phyloP scores from a whole-genome alignment of 2,797 vertebrate species.

The Hydrolagus colliei region DNA sequence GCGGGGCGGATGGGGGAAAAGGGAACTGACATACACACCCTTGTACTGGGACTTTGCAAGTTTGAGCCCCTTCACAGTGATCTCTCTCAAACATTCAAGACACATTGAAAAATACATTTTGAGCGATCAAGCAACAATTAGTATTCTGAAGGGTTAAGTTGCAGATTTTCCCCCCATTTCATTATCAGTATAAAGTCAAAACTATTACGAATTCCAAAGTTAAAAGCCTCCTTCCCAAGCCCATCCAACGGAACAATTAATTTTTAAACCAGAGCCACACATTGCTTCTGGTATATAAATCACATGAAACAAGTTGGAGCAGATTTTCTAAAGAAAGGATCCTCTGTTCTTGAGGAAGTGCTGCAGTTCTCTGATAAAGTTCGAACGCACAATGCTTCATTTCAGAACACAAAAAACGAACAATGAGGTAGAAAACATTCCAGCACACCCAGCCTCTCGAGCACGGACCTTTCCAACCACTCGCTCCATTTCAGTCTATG shows the following conservation, averaged over 20 bases:
- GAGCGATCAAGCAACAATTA: too few species aligned
- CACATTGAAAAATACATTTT: too few species aligned
- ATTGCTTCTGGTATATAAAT: background rate
- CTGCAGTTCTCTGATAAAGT: constrained; percentile 10
- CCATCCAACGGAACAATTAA: background rate
- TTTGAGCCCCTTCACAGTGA: too few species aligned
- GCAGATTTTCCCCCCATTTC: too few species aligned
- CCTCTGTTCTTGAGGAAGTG: background rate
- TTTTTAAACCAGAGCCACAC: background rate
- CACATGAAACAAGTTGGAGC: background rate
- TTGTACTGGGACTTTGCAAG: background rate
- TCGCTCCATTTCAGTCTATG: background rate
- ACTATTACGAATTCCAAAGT: background rate
- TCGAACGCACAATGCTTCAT: background rate
- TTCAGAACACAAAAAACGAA: background rate
- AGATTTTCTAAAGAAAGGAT: background rate
- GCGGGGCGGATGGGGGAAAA: background rate
- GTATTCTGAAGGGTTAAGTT: background rate
- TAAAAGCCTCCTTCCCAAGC: background rate
- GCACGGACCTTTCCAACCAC: background rate
- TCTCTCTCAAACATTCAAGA: too few species aligned
- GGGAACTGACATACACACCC: background rate
- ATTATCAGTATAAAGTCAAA: constrained; percentile 1
- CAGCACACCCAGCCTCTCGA: background rate
- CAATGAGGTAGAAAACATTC: constrained; percentile 17